Evolutionary conservation across 2,113 vertebrate genomes (phyloP).

Genomic region (Anolis carolinensis): DNA sequence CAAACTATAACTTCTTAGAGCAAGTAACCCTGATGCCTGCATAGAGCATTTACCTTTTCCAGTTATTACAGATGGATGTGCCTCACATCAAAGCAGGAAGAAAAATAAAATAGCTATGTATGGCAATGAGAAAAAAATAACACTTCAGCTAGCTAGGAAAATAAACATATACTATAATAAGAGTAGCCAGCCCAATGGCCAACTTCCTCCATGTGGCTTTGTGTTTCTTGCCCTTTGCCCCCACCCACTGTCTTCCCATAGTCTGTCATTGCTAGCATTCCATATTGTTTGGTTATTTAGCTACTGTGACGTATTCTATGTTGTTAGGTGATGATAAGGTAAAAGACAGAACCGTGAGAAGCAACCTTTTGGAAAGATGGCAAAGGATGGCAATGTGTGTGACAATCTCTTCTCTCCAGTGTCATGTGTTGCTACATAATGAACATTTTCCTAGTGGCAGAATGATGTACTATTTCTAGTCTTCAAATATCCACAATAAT

Average conservation of each 20-base stretch:
- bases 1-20: slow-evolving; percentile 21
- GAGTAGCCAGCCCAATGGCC: background rate
- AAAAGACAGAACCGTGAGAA: background rate
- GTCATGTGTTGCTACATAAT: background rate
- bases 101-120: slow-evolving; percentile 30
- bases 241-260: background rate
- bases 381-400: background rate
- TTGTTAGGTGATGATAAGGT: background rate
- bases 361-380: background rate
- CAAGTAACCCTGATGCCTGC: background rate
- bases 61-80: background rate
- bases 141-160: background rate
- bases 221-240: background rate
- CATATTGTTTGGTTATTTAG: background rate
- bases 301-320: background rate
- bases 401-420: background rate
- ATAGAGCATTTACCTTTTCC: background rate
- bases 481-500: slow-evolving; percentile 7
- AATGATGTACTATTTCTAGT: background rate
- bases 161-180: background rate
- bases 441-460: background rate
- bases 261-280: background rate
- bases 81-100: slow-evolving; percentile 8
- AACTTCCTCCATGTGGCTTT: background rate
- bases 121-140: background rate